phyloP scores from a whole-genome alignment of 2,888 invertebrate genomes.

The Drosophila pseudotakahashii region DNA sequence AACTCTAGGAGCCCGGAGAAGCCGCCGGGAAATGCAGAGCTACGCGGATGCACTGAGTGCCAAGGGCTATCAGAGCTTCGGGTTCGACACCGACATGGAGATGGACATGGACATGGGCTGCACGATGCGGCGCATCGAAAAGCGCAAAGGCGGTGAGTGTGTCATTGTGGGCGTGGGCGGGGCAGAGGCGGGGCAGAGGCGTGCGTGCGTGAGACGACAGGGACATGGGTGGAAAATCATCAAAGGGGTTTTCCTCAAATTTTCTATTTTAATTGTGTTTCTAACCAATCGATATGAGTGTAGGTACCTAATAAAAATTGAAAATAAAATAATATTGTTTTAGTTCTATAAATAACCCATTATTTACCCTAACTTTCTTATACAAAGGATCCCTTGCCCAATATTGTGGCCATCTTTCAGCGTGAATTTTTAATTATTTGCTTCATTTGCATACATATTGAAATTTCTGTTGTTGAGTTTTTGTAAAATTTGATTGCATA shows the following conservation, averaged over 20 bases:
- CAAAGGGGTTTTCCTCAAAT: background rate
- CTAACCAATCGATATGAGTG: no score
- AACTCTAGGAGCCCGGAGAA: background rate
- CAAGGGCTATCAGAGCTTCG: conserved; percentile 83
- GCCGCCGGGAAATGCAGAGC: conserved; percentile 47
- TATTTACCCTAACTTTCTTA: no score
- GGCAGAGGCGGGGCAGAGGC: background rate
- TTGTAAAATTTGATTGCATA: background rate
- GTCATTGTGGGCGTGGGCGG: conserved; percentile 2
- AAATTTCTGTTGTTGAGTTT: conserved; percentile 2
- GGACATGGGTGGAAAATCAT: background rate
- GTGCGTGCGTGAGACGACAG: background rate
- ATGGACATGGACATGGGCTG: conserved; percentile 82
- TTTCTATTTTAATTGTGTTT: no score
- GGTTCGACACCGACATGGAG: conserved; percentile 84
- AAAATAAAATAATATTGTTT: background rate
- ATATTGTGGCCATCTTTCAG: background rate
- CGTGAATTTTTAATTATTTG: background rate
- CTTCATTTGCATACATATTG: background rate
- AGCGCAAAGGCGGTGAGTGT: conserved; percentile 74
- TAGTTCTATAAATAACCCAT: no score
- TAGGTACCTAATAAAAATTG: no score
- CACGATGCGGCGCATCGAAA: conserved; percentile 64
- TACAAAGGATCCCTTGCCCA: no score
- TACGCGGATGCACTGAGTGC: conserved; percentile 82